Evolutionary conservation across 1,140 invertebrate species (phyloP), one percentile per base, ranked within the genome.

Genomic region (Plutomurus gul): DNA sequence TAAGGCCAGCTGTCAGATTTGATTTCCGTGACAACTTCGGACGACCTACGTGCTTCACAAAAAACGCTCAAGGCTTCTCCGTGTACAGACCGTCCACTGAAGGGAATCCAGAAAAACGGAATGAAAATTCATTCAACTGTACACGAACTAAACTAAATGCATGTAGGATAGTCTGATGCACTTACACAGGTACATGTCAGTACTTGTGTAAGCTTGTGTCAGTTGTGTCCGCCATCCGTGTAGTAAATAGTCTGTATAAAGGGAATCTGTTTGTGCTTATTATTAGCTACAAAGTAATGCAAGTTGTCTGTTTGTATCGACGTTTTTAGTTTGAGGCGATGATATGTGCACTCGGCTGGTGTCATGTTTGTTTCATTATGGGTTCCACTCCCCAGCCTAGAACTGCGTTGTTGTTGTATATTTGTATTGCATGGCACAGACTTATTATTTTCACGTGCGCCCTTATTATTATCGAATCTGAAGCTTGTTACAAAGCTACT

Each of bases 11-110:
- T 65, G 56, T 65, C 56, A 65, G 30, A 33, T 65, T 27, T 65
- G 56, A 65, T 65, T 65, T 65, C 56, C 56, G 56, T 65, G 56
- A 65, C 56, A 65, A 65, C 13, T 65, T 30, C 56, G n/a, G 56
- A 65, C 56, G 56, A 65, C 56, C 27, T 65, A 65, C 56, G 56
- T 65, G 56, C 36, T 25, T 30, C 20, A 7, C 18, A 22, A 65
- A 65, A 65, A 65, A 33, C 56, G 56, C 56, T 65, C 13, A 65
- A 16, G 56, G 56, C 56, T 65, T 65, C 56, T n/a, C n/a, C n/a
- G n/a, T n/a, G 25, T 10, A n/a, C 36, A 27, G n/a, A 47, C 43
- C 43, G 43, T 47, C 11, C n/a, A 18, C n/a, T 47, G 11, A 3
- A 22, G 18, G 25, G 20, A 51, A n/a, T n/a, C n/a, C 20, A 22